phyloP scores from a whole-genome alignment of 1,140 invertebrate genomes.

The Eriocheir sinensis region DNA sequence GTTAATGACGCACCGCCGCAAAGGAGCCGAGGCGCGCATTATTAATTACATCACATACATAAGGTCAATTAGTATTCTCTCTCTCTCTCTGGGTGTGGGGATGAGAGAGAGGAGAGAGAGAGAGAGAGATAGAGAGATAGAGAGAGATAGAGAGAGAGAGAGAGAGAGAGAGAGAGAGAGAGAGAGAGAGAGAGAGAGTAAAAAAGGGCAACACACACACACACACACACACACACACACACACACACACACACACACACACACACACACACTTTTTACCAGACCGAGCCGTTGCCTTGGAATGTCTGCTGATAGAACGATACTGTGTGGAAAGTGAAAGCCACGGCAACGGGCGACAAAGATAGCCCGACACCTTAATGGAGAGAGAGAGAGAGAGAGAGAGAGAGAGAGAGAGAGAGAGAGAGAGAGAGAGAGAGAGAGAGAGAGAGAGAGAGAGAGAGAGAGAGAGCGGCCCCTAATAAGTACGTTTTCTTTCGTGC shows the following conservation, averaged over 20 bases:
- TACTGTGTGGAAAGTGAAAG: background rate
- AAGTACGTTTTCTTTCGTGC: too few species aligned
- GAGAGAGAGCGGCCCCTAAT: background rate
- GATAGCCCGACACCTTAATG: slow-evolving; percentile 2
- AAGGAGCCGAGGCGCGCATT: background rate
- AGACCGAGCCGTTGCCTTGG: background rate
- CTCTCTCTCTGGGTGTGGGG: background rate
- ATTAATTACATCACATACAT: background rate
- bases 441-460: slow-evolving; percentile 4
- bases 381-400: slow-evolving; percentile 30
- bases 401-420: slow-evolving; percentile 22
- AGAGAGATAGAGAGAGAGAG: background rate
- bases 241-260: slow-evolving; percentile 19
- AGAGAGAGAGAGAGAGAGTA: too few species aligned
- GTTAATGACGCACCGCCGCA: background rate
- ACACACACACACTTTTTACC: background rate
- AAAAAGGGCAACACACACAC: background rate
- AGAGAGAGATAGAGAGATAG: too few species aligned
- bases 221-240: background rate
- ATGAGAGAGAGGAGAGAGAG: background rate
- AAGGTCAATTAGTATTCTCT: background rate
- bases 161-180: background rate
- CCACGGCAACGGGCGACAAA: background rate
- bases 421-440: slow-evolving; percentile 14
- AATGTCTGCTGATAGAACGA: background rate